Conservation (phyloP, 2,888 invertebrate species). For the Epistrophe grossulariae region DNA sequence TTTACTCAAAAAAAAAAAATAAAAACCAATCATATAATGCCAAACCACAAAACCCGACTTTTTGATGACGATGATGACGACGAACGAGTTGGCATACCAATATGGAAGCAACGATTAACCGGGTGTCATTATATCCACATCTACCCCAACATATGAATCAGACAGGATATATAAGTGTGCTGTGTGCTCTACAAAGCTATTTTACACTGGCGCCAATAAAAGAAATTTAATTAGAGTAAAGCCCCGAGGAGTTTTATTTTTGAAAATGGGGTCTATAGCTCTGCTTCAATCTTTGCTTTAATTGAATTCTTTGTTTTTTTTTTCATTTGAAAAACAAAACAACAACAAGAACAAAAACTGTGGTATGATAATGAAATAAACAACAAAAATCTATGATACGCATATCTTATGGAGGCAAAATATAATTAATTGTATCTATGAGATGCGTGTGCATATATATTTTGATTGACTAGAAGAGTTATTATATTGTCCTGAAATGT, state of each 20-base stretch:
- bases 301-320: conserved; percentile 58
- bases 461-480: conserved; percentile 61
- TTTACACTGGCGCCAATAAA: conserved; percentile 69
- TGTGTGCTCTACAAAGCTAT: conserved; percentile 57
- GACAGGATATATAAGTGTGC: conserved; percentile 70
- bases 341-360: neutral
- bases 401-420: conserved; percentile 19
- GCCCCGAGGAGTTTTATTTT: conserved; percentile 19
- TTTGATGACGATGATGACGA: neutral
- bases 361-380: neutral
- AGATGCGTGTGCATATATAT: conserved; percentile 37
- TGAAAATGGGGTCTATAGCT: conserved; percentile 20
- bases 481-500: conserved; percentile 59
- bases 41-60: neutral
- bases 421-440: conserved; percentile 42
- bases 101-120: conserved; percentile 43
- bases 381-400: conserved; percentile 34
- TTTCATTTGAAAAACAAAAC: neutral
- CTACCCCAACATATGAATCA: conserved; percentile 17
- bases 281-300: conserved; percentile 5
- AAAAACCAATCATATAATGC: conserved; percentile 47
- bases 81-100: neutral
- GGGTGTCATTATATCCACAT: conserved; percentile 60
- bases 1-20: conserved; percentile 58
- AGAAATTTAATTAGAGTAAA: conserved; percentile 73